phyloP scores from a whole-genome alignment of 2,888 invertebrate species.

The Coleophora flavipennella region DNA sequence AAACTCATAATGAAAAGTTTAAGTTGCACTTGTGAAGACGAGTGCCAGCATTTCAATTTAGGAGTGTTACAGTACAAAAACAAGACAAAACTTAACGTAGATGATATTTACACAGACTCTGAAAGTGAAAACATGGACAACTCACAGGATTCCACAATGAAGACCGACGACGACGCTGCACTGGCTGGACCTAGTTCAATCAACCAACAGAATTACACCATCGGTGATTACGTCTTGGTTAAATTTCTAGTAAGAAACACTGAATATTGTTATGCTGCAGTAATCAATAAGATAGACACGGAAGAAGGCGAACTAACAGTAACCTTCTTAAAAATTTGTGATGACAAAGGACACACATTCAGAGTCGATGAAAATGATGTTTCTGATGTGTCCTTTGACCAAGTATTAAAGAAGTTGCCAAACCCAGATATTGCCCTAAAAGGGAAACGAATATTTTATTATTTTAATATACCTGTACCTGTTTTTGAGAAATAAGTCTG shows the following conservation, averaged over 20 bases:
- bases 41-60: constrained; percentile 14
- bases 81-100: constrained; percentile 7
- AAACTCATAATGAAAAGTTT: constrained; percentile 21
- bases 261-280: constrained; percentile 13
- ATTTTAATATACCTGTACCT: background rate
- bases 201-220: constrained; percentile 6
- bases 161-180: constrained; percentile 6
- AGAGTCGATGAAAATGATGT: constrained; percentile 15
- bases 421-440: background rate
- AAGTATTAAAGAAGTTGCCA: constrained; percentile 13
- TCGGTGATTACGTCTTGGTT: constrained; percentile 8
- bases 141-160: constrained; percentile 3
- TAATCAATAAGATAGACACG: constrained; percentile 9
- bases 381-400: constrained; percentile 12
- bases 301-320: constrained; percentile 13
- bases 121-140: constrained; percentile 9
- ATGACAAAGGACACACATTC: constrained; percentile 8
- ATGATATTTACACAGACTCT: constrained; percentile 12
- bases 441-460: background rate
- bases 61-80: constrained; percentile 5
- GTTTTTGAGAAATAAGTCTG: background rate
- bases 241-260: constrained; percentile 7
- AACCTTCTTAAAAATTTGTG: constrained; percentile 14
- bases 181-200: constrained; percentile 5
- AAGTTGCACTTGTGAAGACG: constrained; percentile 9